These are phyloP conservation scores for Drosophila algonquin DNA, from an alignment of 2,888 invertebrate genomes.

Conservation along the genomic window DNA sequence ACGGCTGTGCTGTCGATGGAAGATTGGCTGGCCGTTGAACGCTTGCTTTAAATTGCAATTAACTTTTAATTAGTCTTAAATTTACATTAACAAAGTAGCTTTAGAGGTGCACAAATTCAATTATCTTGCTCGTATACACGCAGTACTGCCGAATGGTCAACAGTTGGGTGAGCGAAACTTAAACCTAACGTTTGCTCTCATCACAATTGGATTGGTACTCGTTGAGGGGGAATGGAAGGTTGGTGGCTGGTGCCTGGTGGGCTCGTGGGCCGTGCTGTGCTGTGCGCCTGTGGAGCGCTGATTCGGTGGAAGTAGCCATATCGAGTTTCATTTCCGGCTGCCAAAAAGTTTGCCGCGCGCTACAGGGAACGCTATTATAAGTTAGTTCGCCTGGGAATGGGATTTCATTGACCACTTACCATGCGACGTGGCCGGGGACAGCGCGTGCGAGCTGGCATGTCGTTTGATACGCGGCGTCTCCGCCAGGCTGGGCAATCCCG, in stretches of 20 bases:
- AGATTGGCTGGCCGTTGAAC: constrained; percentile 26
- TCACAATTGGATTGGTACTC: constrained; percentile 53
- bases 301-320: constrained; percentile 21
- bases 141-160: constrained; percentile 20
- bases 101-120: constrained; percentile 42
- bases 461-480: constrained; percentile 74
- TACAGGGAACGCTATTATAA: constrained; percentile 31
- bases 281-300: neutral
- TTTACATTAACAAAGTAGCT: constrained; percentile 46
- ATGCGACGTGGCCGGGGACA: constrained; percentile 59
- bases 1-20: constrained; percentile 50
- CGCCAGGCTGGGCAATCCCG: constrained; percentile 17
- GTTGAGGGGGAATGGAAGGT: constrained; percentile 27
- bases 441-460: constrained; percentile 76
- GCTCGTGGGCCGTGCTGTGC: constrained; percentile 4
- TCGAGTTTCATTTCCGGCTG: constrained; percentile 57
- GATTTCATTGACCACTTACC: constrained; percentile 49
- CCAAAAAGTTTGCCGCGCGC: constrained; percentile 69
- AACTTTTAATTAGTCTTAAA: constrained; percentile 63
- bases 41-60: constrained; percentile 65
- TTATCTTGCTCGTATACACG: constrained; percentile 50
- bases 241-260: neutral
- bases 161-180: constrained; percentile 29
- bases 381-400: neutral
- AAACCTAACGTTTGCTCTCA: constrained; percentile 47